Base-by-base conservation (phyloP, 2,888 invertebrate genomes). In the Podotricha telesiphe region DNA sequence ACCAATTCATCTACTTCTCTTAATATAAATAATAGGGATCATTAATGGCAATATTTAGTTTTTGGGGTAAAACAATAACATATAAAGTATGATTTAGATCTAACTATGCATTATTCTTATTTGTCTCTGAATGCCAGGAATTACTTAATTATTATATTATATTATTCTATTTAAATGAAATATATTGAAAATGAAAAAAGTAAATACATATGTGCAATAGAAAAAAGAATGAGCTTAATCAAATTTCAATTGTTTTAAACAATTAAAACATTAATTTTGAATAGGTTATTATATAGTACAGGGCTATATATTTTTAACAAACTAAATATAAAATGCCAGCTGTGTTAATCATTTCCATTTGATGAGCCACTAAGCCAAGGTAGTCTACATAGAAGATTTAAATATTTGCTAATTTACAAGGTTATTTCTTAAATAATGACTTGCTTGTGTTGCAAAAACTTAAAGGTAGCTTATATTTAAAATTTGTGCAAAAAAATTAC, bases 401-500 rank as follows among this genome's bases (percentile, higher is more conserved):
- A 86, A 85, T 85, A 83, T 83, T 85, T 86, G 82, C 80, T 80
- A 85, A 82, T 86, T 81, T 66, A 73, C 82, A 86, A 87, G 86
- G 87, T 80, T 82, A 81, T 80, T 80, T 74, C 82, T 77, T 77
- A 77, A 81, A 79, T 76, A 75, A 68, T 72, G 69, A 73, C 75
- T 76, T 72, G 70, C 69, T 68, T 63, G 62, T 76, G 75, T 79
- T 70, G 55, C 70, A 56, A 68, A 74, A 73, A 72, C 69, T 65
- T 55, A 61, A 66, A 69, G 70, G 53, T 68, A 67, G 68, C 69
- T 70, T 61, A 63, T 71, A 73, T 68, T 56, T 69, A 61, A 65
- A 50, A 15, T 45, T 19, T 45, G 53, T 59, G 45, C 34, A 50
- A 65, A 50, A 37, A 58, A 34, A 47, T 48, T n/a, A 20, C 48